A percentile compares a stretch with the other conserved stretches of the same genome.
These are phyloP conservation scores for Fopius arisanus DNA, from an alignment of 1,140 invertebrate species.

Conservation along the genomic window DNA sequence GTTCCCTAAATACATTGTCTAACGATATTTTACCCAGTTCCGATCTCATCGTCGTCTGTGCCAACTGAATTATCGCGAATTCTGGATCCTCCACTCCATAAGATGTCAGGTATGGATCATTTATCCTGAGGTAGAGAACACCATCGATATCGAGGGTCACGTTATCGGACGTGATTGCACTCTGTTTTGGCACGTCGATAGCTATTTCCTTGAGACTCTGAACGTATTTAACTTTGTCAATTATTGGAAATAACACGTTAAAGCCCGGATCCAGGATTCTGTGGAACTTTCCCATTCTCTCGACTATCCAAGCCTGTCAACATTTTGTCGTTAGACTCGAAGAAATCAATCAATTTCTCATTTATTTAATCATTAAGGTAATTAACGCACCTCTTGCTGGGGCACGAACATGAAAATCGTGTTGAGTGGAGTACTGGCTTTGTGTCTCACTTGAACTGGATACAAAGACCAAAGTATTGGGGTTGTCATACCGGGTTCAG, in stretches of 20 bases:
- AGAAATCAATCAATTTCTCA: too few species aligned
- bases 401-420: conserved; percentile 97
- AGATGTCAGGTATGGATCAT: conserved; percentile 92
- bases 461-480: conserved; percentile 39
- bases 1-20: conserved; percentile 96
- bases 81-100: conserved; percentile 99
- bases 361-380: too few species aligned
- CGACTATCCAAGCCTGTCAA: conserved; percentile 93
- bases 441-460: conserved; percentile 61
- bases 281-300: conserved; percentile 97
- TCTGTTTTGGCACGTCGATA: conserved; percentile 98
- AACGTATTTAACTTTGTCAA: conserved; percentile 96
- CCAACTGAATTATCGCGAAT: conserved; percentile 98
- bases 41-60: conserved; percentile 99
- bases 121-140: conserved; percentile 93
- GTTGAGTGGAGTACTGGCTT: conserved; percentile 83
- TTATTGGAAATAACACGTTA: conserved; percentile 90
- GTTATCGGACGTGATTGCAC: conserved; percentile 97
- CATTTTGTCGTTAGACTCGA: too few species aligned
- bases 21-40: conserved; percentile 98
- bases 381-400: conserved; percentile 98
- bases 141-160: conserved; percentile 97
- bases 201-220: conserved; percentile 99
- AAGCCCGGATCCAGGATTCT: conserved; percentile 93
- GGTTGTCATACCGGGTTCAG: conserved; percentile 34